Evolutionary conservation across 1,140 invertebrate species (phyloP).

Genomic region (Drosophila tsacasi): DNA sequence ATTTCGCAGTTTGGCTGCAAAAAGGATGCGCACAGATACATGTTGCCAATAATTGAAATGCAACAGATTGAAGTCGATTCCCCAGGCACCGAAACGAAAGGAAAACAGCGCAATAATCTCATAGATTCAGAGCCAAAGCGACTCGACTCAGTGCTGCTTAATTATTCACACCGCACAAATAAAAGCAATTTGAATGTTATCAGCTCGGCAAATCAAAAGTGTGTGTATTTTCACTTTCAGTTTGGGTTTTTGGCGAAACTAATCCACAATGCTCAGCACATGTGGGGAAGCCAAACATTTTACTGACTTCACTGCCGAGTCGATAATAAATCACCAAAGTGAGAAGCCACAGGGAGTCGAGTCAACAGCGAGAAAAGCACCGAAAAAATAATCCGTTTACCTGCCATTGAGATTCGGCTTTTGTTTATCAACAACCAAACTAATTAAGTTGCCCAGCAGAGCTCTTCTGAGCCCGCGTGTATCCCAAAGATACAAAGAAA

Average conservation of each 20-base stretch:
- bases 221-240: conserved; percentile 67
- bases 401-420: conserved; percentile 36
- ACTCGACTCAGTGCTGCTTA: conserved; percentile 19
- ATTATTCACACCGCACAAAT: conserved; percentile 57
- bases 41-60: conserved; percentile 40
- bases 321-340: conserved; percentile 61
- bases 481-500: conserved; percentile 44
- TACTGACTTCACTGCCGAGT: conserved; percentile 19
- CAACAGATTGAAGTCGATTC: conserved; percentile 40
- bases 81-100: conserved; percentile 4
- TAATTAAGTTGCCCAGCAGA: conserved; percentile 69
- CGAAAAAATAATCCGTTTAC: conserved; percentile 70
- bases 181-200: conserved; percentile 42
- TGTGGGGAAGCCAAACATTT: conserved; percentile 41
- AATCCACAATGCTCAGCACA: conserved; percentile 64
- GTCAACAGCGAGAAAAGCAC: conserved; percentile 12
- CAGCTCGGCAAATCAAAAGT: conserved; percentile 29
- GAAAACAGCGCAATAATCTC: not conserved
- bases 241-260: conserved; percentile 31
- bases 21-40: conserved; percentile 18
- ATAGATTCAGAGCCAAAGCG: conserved; percentile 1
- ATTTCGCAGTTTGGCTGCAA: conserved; percentile 32
- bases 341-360: conserved; percentile 53
- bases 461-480: conserved; percentile 1
- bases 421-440: conserved; percentile 58